Evolutionary conservation across 2,797 vertebrate species (phyloP), one percentile per base, ranked within the genome.

Genomic region (Zenarchopterus dispar): DNA sequence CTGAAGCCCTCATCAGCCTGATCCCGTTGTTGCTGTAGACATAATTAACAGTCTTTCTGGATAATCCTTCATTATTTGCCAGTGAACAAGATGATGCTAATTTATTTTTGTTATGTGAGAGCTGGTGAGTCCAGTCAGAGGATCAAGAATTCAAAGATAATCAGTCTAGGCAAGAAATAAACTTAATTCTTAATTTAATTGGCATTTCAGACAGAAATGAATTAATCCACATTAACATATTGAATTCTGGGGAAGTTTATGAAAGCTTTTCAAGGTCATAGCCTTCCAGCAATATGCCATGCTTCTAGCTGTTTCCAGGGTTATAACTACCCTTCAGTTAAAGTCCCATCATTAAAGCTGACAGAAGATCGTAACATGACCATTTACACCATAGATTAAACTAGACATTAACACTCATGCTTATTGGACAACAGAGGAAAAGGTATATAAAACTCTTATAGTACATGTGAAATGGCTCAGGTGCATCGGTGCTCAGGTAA

Each of bases 101-200:
- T 63, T 80, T 81, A 77, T 84, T 84, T 76, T 78, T 71, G 75
- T 77, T 72, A 73, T 58, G 60, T 47, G 43, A 67, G 62, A 78
- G 79, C 77, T 81, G 66, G 62, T 66, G 53, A 78, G 60, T 77
- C 77, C 62, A 75, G 84, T 85, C 70, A 69, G 45, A 63, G 62
- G 71, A 86, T 82, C 78, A 68, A 62, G 62, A 76, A 66, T 60
- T 73, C 15, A 2, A 49, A 69, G 77, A 78, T 83, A 78, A 88
- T 86, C 72, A 80, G 75, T 67, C 47, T 16, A 19, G 10, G 59
- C 26, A 46, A 77, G 77, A 82, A 73, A 69, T 70, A 64, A 82
- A 86, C 80, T 84, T 86, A 77, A 88, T 87, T 90, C 73, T 78
- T 63, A 85, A 91, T 91, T 91, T 91, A 91, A 93, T 90, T 89